phyloP scores from a whole-genome alignment of 92 coral and sea anemone species.

The Porites evermanni region DNA sequence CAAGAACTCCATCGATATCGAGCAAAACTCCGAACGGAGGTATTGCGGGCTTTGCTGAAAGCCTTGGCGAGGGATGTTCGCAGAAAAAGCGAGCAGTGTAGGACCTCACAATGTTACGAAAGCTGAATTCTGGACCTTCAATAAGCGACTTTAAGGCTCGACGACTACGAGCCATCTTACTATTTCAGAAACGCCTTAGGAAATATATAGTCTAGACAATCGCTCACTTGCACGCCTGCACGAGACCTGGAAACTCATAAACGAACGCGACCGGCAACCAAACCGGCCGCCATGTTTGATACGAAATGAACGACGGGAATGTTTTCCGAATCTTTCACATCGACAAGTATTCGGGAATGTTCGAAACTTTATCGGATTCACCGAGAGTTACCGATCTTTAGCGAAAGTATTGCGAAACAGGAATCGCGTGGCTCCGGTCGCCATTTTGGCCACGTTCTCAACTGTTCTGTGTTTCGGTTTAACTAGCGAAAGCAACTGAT shows the following conservation, averaged over 20 bases:
- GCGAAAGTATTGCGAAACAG: constrained; percentile 82
- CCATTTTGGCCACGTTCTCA: constrained; percentile 99
- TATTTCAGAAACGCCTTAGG: too few relatives aligned
- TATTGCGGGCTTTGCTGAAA: constrained; percentile 7
- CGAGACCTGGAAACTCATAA: background rate
- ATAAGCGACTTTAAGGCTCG: background rate
- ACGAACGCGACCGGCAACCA: background rate
- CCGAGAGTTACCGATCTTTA: constrained; percentile 23
- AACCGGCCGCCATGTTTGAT: constrained; percentile 22
- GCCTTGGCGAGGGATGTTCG: constrained; percentile 21
- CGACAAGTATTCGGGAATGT: constrained; percentile 6
- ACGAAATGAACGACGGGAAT: constrained; percentile 17
- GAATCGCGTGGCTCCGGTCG: constrained; percentile 75
- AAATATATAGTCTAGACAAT: too few relatives aligned
- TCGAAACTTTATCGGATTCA: background rate
- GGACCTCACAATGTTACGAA: background rate
- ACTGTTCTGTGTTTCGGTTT: constrained; percentile 73
- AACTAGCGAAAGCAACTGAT: constrained; percentile 40
- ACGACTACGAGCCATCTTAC: constrained; percentile 12
- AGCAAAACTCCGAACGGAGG: constrained; percentile 66
- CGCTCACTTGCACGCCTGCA: background rate
- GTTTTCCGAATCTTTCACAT: background rate
- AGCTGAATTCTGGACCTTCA: background rate
- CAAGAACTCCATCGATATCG: constrained; percentile 80
- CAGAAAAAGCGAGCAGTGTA: constrained; percentile 37